Conservation (phyloP, 92 coral and sea anemone genomes). For the Paramuricea clavata region DNA sequence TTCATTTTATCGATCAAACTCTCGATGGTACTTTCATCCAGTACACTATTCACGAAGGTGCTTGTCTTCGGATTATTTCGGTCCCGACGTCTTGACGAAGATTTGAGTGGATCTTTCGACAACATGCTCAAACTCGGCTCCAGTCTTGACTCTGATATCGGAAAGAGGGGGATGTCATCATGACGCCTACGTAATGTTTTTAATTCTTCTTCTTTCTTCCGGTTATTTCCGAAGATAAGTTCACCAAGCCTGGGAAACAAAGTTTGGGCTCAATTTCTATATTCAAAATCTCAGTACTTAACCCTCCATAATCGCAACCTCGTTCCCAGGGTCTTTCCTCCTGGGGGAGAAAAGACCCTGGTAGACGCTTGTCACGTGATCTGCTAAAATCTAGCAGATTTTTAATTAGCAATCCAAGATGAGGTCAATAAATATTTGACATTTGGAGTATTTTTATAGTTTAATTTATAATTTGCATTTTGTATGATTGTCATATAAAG, state of each 20-base stretch:
- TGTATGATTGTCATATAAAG: too few relatives aligned
- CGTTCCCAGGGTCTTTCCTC: too few relatives aligned
- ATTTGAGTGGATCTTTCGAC: constrained; percentile 2
- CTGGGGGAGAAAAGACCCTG: too few relatives aligned
- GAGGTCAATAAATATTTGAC: too few relatives aligned
- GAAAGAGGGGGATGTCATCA: constrained; percentile 77
- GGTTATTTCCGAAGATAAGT: constrained; percentile 81
- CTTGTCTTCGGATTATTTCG: constrained; percentile 1
- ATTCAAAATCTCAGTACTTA: background rate
- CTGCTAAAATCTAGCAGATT: too few relatives aligned
- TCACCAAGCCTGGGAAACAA: constrained; percentile 84
- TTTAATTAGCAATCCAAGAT: too few relatives aligned
- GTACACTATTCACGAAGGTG: constrained; percentile 48
- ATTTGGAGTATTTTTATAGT: too few relatives aligned
- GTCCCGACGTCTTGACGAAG: constrained; percentile 7
- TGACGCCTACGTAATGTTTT: constrained; percentile 64
- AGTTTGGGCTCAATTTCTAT: background rate
- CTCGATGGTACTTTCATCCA: constrained; percentile 85
- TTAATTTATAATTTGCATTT: too few relatives aligned
- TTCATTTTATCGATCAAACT: constrained; percentile 91
- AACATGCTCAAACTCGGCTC: constrained; percentile 2
- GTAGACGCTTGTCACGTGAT: too few relatives aligned
- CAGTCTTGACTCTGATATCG: constrained; percentile 24
- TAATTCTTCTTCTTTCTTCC: constrained; percentile 82
- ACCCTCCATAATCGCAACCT: too few relatives aligned